Evolutionary conservation across 2,888 invertebrate species (phyloP), one percentile per base, ranked within the genome.

Genomic region (Pocota personata): DNA sequence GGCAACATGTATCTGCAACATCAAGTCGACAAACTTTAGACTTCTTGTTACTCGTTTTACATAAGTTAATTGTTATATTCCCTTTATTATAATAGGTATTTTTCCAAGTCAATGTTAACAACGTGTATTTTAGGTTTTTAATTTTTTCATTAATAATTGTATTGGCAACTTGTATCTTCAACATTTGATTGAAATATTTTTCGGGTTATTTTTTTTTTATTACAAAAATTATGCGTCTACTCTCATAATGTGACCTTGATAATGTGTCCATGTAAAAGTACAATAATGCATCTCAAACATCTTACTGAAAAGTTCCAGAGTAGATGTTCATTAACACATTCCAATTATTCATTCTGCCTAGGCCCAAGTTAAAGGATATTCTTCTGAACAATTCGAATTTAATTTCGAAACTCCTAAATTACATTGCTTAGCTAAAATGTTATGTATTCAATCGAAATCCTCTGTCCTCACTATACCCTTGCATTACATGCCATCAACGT

Each of bases 401-500:
- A 67, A 60, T 75, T 48, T 32, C 50, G 14, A 55, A 62, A 57
- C 10, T 35, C 50, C 16, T 27, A 43, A 73, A 77, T 46, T 77
- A 50, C 35, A 71, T 67, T 46, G 46, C 69, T 60, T 50, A 55
- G 14, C 46, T 35, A 32, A 60, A 67, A 58, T 77, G 30, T 46
- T 50, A 80, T 40, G n/a, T 40, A 71, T 58, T 76, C 43, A 62
- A 55, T 75, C 16, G 12, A 48, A 60, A 27, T 24, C 6, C 27
- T 24, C 52, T 30, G 4, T 37, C 8, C 8, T 40, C 46, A 60
- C 8, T 35, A 10, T 16, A n/a, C 48, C 35, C 16, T 5, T 4
- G 37, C 55, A 52, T 55, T 57, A 64, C 78, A 75, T 7, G 35
- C 75, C 80, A 84, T 80, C 62, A 64, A 64, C 55, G 72, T 82